phyloP scores from a whole-genome alignment of 2,797 vertebrate genomes.

The Chromobotia macracanthus region DNA sequence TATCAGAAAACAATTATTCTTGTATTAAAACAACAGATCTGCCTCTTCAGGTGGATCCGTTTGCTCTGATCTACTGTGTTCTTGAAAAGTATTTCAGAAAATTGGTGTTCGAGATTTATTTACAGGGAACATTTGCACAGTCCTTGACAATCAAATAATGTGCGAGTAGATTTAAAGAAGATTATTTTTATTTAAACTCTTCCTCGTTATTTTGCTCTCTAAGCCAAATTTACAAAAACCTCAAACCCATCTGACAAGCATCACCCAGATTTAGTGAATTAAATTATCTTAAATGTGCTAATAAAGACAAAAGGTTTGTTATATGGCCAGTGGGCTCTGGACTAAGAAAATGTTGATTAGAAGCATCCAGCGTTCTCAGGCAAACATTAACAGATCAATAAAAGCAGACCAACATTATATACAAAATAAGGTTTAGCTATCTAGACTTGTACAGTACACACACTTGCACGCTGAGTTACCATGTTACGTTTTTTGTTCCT shows the following conservation, averaged over 20 bases:
- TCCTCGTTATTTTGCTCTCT: not conserved
- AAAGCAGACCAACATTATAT: slow-evolving; percentile 30
- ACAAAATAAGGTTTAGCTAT: slow-evolving; percentile 17
- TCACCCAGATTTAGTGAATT: not conserved
- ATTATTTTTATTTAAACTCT: slow-evolving; percentile 17
- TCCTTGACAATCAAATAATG: not conserved
- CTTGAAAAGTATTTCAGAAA: not conserved
- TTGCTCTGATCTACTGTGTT: not conserved
- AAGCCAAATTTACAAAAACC: slow-evolving; percentile 8
- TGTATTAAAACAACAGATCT: slow-evolving; percentile 75
- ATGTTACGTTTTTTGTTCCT: not conserved
- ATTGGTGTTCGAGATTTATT: not conserved
- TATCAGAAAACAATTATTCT: slow-evolving; percentile 80
- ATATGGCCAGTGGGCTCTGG: not conserved
- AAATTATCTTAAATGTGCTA: not conserved
- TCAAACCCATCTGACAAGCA: not conserved
- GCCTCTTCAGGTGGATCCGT: slow-evolving; percentile 25
- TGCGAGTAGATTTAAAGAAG: not conserved
- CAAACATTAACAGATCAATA: slow-evolving; percentile 13
- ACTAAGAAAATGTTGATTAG: not conserved
- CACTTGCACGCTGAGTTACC: not conserved
- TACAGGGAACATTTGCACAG: not conserved
- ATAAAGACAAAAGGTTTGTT: not conserved
- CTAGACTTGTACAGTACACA: slow-evolving; percentile 18
- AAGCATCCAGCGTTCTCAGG: slow-evolving; percentile 8